A percentile compares a stretch with the other conserved stretches of the same genome.
Conservation (phyloP, 2,113 vertebrate species). For the Dipodomys spectabilis region DNA sequence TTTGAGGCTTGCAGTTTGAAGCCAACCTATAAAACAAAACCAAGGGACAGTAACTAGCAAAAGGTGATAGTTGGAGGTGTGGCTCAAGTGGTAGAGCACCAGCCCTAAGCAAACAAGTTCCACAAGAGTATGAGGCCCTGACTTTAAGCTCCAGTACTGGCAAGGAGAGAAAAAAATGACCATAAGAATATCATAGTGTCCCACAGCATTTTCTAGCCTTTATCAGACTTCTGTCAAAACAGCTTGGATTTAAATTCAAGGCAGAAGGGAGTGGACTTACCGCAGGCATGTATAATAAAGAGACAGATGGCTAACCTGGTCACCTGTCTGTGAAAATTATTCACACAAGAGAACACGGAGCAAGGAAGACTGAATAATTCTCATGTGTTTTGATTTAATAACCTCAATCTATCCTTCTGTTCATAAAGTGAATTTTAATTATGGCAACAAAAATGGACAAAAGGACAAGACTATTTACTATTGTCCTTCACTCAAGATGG, state of each 20-base stretch:
- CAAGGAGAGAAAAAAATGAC: neutral
- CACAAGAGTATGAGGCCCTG: too few species aligned
- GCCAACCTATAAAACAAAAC: too few species aligned
- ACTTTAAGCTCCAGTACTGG: too few species aligned
- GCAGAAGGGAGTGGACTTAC: constrained; percentile 32
- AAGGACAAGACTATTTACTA: constrained; percentile 16
- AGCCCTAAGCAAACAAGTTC: too few species aligned
- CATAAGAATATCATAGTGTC: neutral
- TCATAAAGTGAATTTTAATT: constrained; percentile 58
- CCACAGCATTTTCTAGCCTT: neutral
- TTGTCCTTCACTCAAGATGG: constrained; percentile 18
- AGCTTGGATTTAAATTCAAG: constrained; percentile 48
- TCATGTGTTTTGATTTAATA: constrained; percentile 45
- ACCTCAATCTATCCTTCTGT: constrained; percentile 7
- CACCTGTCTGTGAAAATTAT: constrained; percentile 71
- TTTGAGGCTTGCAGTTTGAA: too few species aligned
- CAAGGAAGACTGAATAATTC: constrained; percentile 44
- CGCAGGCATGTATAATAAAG: constrained; percentile 47
- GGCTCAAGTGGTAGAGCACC: too few species aligned
- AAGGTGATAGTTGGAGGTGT: too few species aligned
- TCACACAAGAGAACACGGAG: constrained; percentile 35
- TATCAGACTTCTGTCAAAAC: constrained; percentile 2
- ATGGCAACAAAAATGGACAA: neutral
- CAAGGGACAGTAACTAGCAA: too few species aligned
- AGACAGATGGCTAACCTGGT: constrained; percentile 66